A percentile compares a stretch with the other conserved stretches of the same genome.
phyloP scores from a whole-genome alignment of 2,888 invertebrate species.

The Noctua fimbriata region DNA sequence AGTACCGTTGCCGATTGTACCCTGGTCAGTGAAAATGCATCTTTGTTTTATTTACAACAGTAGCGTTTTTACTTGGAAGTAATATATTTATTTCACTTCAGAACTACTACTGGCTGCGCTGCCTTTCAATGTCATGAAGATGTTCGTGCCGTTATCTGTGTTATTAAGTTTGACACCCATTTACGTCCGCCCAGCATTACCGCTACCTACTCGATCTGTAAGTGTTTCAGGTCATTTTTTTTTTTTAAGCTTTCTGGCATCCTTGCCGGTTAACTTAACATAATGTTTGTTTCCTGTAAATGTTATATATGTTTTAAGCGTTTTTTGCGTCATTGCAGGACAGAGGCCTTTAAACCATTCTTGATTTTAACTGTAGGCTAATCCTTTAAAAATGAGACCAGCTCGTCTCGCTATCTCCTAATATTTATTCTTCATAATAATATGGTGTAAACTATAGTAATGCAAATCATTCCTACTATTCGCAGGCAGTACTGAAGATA shows the following conservation, averaged over 20 bases:
- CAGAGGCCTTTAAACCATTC: not conserved
- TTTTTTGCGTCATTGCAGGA: not conserved
- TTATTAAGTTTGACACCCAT: conserved; percentile 81
- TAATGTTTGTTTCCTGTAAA: not conserved
- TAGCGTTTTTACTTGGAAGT: not conserved
- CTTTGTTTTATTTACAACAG: not conserved
- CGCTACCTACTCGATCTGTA: conserved; percentile 81
- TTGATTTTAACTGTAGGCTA: not conserved
- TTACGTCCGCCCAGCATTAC: conserved; percentile 83
- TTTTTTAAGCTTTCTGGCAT: too few species aligned
- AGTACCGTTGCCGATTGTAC: conserved; percentile 79
- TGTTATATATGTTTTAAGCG: not conserved
- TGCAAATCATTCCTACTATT: conserved; percentile 19
- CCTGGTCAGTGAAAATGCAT: conserved; percentile 72
- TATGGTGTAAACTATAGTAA: not conserved
- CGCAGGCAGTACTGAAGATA: conserved; percentile 80
- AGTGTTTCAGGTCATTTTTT: conserved; percentile 63
- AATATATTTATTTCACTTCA: conserved; percentile 51
- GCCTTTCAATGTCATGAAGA: conserved; percentile 81
- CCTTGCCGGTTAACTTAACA: not conserved
- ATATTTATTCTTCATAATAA: not conserved
- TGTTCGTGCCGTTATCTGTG: conserved; percentile 79
- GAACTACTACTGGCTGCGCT: conserved; percentile 73
- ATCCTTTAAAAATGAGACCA: not conserved
- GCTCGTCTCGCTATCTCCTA: not conserved